Evolutionary conservation across 2,113 vertebrate genomes (phyloP).

Genomic region (Cyprinodon brontotheroides): DNA sequence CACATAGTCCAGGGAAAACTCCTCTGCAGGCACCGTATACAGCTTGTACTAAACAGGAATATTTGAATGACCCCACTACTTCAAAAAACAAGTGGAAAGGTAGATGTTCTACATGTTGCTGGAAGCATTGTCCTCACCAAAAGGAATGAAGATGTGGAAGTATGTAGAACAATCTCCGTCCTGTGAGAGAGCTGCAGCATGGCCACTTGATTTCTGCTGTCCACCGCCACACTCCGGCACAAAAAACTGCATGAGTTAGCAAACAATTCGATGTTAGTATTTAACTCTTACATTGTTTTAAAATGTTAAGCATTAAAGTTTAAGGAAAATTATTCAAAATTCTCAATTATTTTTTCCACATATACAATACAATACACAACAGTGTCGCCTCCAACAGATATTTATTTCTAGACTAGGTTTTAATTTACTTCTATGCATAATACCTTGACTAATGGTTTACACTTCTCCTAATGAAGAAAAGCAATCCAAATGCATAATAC

Average conservation of each 20-base stretch:
- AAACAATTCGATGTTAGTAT: not conserved
- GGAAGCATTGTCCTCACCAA: constrained; percentile 79
- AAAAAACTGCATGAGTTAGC: constrained; percentile 78
- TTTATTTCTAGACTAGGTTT: not conserved
- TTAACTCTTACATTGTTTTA: not conserved
- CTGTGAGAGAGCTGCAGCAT: constrained; percentile 80
- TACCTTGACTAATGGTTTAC: not conserved
- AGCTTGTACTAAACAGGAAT: constrained; percentile 84
- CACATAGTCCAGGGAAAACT: constrained; percentile 86
- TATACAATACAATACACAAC: not conserved
- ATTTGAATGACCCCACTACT: not conserved
- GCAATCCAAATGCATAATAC: not conserved
- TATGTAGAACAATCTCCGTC: constrained; percentile 78
- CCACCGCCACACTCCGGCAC: constrained; percentile 87
- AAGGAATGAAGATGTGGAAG: constrained; percentile 77
- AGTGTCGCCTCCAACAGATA: not conserved
- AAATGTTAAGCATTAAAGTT: not conserved
- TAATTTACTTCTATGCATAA: not conserved
- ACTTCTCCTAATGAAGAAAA: not conserved
- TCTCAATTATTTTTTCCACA: not conserved
- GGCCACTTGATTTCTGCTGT: constrained; percentile 77
- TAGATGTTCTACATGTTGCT: not conserved
- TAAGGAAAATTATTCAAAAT: not conserved
- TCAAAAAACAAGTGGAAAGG: not conserved
- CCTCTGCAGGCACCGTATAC: constrained; percentile 83